These are phyloP conservation scores for Dinomys branickii DNA, from an alignment of 2,113 vertebrate genomes.

Conservation along the genomic window DNA sequence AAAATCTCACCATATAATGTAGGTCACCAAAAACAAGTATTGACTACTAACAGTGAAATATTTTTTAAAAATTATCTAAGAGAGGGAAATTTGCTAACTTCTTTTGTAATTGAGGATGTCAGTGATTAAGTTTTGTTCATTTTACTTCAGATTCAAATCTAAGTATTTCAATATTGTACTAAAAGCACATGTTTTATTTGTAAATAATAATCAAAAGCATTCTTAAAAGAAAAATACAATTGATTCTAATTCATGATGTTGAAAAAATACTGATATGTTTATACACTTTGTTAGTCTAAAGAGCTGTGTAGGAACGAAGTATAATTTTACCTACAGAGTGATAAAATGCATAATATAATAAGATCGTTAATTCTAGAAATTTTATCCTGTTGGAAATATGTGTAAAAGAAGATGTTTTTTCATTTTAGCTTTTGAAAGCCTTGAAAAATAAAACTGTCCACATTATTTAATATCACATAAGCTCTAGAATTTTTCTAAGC, in stretches of 20 bases:
- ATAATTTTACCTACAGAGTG: conserved; percentile 14
- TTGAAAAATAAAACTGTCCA: conserved; percentile 45
- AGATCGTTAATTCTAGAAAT: neutral
- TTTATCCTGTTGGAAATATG: conserved; percentile 20
- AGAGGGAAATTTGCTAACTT: neutral
- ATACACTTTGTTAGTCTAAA: conserved; percentile 11
- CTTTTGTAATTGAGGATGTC: neutral
- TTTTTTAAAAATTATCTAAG: neutral
- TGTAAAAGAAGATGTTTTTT: conserved; percentile 12
- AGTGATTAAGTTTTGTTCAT: conserved; percentile 14
- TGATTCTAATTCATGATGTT: neutral
- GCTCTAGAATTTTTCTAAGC: conserved; percentile 51
- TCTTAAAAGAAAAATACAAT: conserved; percentile 14
- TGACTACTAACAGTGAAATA: neutral
- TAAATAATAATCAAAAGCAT: neutral
- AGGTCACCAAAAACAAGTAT: neutral
- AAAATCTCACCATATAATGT: neutral
- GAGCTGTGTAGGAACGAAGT: neutral
- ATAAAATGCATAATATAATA: conserved; percentile 29
- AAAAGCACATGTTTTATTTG: conserved; percentile 1
- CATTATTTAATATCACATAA: conserved; percentile 20
- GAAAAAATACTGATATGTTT: neutral
- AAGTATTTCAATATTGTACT: conserved; percentile 22
- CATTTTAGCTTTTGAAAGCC: conserved; percentile 34
- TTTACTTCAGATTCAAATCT: conserved; percentile 31